Conservation (phyloP, 2,797 vertebrate genomes). For the Rhadinocentrus ornatus region DNA sequence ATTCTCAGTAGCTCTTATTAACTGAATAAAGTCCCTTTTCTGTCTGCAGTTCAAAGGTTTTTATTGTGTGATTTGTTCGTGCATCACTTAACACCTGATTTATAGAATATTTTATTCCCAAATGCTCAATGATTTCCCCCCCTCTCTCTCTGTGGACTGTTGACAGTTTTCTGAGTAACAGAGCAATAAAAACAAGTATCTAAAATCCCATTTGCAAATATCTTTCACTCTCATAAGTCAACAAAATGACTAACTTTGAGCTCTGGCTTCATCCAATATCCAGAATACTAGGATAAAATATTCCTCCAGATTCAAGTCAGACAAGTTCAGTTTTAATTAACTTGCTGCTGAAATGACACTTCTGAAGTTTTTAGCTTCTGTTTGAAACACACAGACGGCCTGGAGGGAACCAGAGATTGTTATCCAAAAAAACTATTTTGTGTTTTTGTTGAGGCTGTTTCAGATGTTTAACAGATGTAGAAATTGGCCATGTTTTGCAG, state of each 20-base stretch:
- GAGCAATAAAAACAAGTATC: neutral
- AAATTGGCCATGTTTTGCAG: slow-evolving; percentile 36
- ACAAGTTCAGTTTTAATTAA: slow-evolving; percentile 9
- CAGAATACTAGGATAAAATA: slow-evolving; percentile 5
- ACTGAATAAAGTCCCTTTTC: neutral
- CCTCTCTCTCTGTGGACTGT: neutral
- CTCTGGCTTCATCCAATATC: neutral
- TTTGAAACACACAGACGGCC: slow-evolving; percentile 21
- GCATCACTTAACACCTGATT: neutral
- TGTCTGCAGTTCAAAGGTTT: neutral
- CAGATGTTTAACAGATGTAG: slow-evolving; percentile 46
- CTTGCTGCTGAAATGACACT: slow-evolving; percentile 8
- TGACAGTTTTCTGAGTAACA: neutral
- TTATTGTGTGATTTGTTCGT: neutral
- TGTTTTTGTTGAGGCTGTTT: slow-evolving; percentile 31
- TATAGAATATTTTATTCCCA: neutral
- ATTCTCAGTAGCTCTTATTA: neutral
- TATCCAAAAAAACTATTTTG: slow-evolving; percentile 42
- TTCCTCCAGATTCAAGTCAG: neutral
- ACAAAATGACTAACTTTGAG: neutral
- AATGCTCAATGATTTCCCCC: neutral
- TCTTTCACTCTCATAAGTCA: neutral
- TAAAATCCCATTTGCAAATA: neutral
- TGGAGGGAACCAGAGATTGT: slow-evolving; percentile 45
- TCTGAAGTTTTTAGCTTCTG: slow-evolving; percentile 30